Evolutionary conservation across 92 coral and sea anemone genomes (phyloP), one percentile per base, ranked within the genome.

Genomic region (Phenganax subtilis): DNA sequence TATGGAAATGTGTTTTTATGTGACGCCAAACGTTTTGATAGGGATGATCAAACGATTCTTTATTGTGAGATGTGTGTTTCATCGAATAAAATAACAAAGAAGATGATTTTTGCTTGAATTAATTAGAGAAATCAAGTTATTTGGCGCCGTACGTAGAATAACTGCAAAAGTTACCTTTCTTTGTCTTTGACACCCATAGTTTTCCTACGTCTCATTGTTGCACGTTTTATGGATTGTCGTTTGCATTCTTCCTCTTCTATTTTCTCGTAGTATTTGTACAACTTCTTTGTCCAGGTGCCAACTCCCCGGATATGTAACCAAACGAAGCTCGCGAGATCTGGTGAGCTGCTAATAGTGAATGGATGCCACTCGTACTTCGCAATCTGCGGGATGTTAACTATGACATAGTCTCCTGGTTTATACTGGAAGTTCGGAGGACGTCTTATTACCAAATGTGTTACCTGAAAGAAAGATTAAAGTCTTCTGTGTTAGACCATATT

Each of bases 341-440:
- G 97, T 16, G 97, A 91, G 57, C 93, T 89, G 57, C 93, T 89
- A 70, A 91, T 83, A 47, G 93, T 90, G 73, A 92, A 92, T 0
- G 91, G 97, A 72, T 90, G 97, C 97, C 97, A 92, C 61, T 92
- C 93, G 61, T 90, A 92, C 51, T 82, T 56, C 11, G 97, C 87
- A 58, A 90, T 91, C 15, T 86, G 89, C 5, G 93, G 97, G 10
- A 92, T 87, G 66, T 92, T 90, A 7, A 92, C 84, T 27, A 92
- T 88, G 51, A 89, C 90, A 80, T 92, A 92, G 30, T 89, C 93
- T 6, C 97, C 93, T 3, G 97, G 86, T 61, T 92, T 92, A 88
- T 92, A 92, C 10, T 90, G 64, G 83, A 92, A 92, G 73, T 90
- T 82, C 25, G 83, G 83, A 16, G 83, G 83, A 37, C 83, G 73